Conservation (phyloP, 2,113 vertebrate genomes). For the Ploceus nigricollis region DNA sequence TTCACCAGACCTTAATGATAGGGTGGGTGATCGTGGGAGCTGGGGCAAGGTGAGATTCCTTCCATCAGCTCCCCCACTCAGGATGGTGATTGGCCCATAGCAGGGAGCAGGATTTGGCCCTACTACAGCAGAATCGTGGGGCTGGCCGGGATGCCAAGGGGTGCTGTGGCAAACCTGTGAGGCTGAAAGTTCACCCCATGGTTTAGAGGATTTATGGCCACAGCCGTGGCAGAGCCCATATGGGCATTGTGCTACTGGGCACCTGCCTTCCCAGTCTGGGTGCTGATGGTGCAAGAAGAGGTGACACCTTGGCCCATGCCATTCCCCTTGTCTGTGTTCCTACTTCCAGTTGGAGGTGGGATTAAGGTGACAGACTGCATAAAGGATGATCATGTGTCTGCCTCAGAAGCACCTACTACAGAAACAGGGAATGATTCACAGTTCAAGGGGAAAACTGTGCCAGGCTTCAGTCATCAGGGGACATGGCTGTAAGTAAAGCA, state of each 20-base stretch:
- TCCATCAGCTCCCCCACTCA: not conserved
- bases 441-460: not conserved
- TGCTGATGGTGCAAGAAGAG: not conserved
- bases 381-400: not conserved
- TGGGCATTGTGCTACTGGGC: not conserved
- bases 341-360: not conserved
- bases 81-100: not conserved
- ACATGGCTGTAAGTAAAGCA: not conserved
- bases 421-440: not conserved
- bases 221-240: fast-evolving
- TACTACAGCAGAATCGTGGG: fast-evolving
- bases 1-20: not conserved
- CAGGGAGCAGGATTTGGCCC: not conserved
- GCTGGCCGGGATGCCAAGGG: fast-evolving
- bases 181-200: not conserved
- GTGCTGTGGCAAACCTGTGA: not conserved
- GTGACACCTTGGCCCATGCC: not conserved
- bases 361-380: not conserved
- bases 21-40: fast-evolving
- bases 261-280: fast-evolving
- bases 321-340: not conserved
- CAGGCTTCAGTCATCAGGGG: not conserved
- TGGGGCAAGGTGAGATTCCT: not conserved
- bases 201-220: not conserved
- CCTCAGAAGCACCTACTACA: not conserved